These are phyloP conservation scores for Pantelozetes paolii DNA, from an alignment of 2,888 invertebrate genomes.

Conservation along the genomic window DNA sequence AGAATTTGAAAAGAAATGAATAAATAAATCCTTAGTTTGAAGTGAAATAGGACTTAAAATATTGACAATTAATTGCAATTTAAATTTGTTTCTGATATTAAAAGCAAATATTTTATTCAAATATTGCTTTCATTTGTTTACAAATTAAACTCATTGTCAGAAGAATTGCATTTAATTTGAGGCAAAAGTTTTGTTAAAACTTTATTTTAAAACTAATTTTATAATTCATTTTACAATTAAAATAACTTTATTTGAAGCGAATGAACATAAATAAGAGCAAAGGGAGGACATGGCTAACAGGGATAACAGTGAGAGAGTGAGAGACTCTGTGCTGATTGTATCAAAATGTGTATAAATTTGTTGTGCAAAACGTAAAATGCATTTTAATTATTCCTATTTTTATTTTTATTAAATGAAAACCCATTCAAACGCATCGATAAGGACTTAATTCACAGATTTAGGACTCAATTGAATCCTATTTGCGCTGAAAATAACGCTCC, in stretches of 20 bases:
- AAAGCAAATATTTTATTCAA: no score
- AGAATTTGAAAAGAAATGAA: constrained; percentile 1
- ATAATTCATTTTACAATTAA: background rate
- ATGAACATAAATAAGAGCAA: background rate
- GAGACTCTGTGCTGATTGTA: background rate
- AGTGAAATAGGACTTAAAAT: constrained; percentile 3
- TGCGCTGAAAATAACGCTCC: background rate
- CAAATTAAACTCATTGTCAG: no score
- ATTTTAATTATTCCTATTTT: constrained; percentile 23
- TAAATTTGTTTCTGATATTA: no score
- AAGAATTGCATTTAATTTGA: no score
- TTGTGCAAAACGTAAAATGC: constrained; percentile 16
- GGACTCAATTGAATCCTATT: background rate
- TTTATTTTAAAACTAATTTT: background rate
- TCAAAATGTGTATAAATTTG: background rate
- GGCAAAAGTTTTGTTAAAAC: no score
- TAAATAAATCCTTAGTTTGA: constrained; percentile 2
- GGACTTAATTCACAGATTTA: background rate
- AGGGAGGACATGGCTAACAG: no score
- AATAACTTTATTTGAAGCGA: background rate
- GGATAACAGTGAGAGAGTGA: background rate
- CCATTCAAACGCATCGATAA: constrained; percentile 30
- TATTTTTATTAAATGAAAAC: constrained; percentile 1
- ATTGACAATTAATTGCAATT: no score
- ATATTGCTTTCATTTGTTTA: no score